A percentile compares a stretch with the other conserved stretches of the same genome.
phyloP scores from a whole-genome alignment of 2,113 vertebrate genomes.

The Tupaia tana region DNA sequence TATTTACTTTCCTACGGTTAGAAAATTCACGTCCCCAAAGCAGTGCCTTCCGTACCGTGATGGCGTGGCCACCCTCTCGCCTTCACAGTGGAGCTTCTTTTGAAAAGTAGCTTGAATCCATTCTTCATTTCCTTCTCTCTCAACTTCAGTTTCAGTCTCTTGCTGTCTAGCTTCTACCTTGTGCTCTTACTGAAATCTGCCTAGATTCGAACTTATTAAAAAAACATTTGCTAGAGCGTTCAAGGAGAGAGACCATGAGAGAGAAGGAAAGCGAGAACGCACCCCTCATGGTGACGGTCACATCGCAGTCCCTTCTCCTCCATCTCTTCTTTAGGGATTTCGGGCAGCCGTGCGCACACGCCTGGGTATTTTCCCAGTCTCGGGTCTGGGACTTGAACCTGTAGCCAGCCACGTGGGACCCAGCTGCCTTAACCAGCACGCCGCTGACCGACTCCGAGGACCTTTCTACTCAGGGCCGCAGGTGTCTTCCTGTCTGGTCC shows the following conservation, averaged over 20 bases:
- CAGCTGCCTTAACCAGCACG: too few species aligned
- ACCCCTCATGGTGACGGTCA: too few species aligned
- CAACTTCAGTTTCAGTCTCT: not conserved
- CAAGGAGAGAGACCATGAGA: too few species aligned
- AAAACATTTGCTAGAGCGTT: too few species aligned
- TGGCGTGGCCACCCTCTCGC: not conserved
- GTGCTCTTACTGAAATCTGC: not conserved
- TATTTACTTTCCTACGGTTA: not conserved
- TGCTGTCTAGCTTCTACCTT: not conserved
- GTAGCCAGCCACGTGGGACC: too few species aligned
- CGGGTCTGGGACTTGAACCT: too few species aligned
- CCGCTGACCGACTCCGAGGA: too few species aligned
- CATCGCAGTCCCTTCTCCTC: too few species aligned
- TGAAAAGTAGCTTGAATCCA: not conserved
- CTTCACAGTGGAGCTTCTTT: not conserved
- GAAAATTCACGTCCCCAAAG: rapidly evolving
- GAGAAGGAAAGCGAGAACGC: too few species aligned
- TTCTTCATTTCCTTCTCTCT: not conserved
- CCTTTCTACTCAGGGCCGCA: not conserved
- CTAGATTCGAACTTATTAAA: not conserved
- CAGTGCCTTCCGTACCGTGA: rapidly evolving
- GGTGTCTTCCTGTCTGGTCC: not conserved
- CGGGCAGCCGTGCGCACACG: too few species aligned
- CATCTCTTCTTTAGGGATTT: too few species aligned
- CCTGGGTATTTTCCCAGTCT: too few species aligned